A percentile compares a stretch with the other conserved stretches of the same genome.
These are phyloP conservation scores for Leucopsar rothschildi DNA, from an alignment of 2,113 vertebrate species.

Conservation along the genomic window DNA sequence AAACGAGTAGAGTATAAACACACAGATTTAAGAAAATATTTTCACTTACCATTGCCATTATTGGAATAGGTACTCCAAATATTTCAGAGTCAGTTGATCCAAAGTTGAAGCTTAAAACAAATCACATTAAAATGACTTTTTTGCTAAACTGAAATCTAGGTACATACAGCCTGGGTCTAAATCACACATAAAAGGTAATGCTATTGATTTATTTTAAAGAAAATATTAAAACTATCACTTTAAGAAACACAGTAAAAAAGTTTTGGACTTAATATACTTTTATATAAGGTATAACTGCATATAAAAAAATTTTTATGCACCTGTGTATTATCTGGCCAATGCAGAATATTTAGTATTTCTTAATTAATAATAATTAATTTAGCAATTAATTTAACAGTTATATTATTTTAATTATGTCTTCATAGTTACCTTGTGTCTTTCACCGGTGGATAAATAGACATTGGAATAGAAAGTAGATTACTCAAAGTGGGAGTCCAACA, in stretches of 20 bases:
- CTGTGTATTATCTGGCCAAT: neutral
- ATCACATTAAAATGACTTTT: neutral
- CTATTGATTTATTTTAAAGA: neutral
- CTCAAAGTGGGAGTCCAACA: conserved; percentile 85
- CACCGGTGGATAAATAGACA: conserved; percentile 87
- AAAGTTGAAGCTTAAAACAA: conserved; percentile 82
- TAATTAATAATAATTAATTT: neutral
- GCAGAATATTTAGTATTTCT: neutral
- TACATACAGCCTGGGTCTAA: neutral
- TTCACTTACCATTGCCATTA: conserved; percentile 88
- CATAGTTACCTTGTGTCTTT: conserved; percentile 86
- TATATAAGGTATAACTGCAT: neutral
- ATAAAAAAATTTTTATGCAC: neutral
- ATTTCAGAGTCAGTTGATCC: conserved; percentile 84
- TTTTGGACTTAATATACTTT: neutral
- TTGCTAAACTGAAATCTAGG: neutral
- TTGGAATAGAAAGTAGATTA: conserved; percentile 84
- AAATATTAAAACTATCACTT: neutral
- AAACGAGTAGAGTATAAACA: neutral
- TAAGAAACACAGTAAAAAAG: neutral
- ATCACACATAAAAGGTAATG: neutral
- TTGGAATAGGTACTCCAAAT: conserved; percentile 86
- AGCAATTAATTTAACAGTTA: neutral
- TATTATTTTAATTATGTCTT: neutral
- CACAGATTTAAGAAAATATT: neutral